A percentile compares a stretch with the other conserved stretches of the same genome.
phyloP scores from a whole-genome alignment of 2,113 vertebrate genomes.

The Crypturellus undulatus region DNA sequence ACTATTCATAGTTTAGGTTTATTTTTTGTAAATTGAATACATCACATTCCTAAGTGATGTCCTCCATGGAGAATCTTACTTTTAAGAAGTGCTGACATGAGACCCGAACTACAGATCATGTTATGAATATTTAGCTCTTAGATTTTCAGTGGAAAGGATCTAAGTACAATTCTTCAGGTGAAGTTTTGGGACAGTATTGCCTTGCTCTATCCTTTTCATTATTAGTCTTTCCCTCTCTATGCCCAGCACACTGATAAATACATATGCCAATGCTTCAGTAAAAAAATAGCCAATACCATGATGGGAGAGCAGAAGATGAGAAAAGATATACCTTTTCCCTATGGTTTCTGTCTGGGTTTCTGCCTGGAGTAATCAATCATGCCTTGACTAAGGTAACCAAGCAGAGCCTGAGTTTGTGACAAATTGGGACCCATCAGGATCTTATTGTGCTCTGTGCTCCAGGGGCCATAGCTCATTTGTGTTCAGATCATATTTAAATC shows the following conservation, averaged over 20 bases:
- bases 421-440: background rate
- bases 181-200: background rate
- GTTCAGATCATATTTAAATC: background rate
- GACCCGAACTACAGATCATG: background rate
- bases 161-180: background rate
- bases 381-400: background rate
- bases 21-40: background rate
- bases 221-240: background rate
- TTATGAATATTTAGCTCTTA: background rate
- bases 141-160: background rate
- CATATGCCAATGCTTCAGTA: rapidly evolving
- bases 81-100: background rate
- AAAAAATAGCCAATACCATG: background rate
- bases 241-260: background rate
- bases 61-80: background rate
- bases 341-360: background rate
- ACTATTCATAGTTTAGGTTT: background rate
- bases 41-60: background rate
- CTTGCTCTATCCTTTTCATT: background rate
- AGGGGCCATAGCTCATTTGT: background rate
- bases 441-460: background rate
- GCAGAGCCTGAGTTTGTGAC: background rate
- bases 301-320: background rate
- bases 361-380: background rate
- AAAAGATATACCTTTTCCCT: rapidly evolving